These are phyloP conservation scores for Heliconius erato DNA, from an alignment of 2,888 invertebrate genomes.

Conservation along the genomic window DNA sequence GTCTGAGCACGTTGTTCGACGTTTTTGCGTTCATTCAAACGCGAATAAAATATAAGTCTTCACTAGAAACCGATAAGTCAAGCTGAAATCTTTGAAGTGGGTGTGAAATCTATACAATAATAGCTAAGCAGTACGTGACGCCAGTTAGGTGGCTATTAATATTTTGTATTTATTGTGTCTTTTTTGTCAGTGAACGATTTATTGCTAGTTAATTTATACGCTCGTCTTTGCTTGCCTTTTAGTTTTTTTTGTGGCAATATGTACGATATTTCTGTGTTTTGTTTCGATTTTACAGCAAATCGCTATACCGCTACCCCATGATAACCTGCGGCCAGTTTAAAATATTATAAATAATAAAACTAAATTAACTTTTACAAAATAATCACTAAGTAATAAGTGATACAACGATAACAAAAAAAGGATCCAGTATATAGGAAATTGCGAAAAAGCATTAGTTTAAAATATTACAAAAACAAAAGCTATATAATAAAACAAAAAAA, in stretches of 20 bases:
- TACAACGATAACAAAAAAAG: no score
- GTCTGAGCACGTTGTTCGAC: constrained; percentile 12
- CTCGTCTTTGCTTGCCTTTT: not conserved
- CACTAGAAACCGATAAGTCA: constrained; percentile 28
- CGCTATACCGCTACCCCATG: no score
- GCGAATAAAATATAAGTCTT: constrained; percentile 34
- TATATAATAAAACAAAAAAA: not conserved
- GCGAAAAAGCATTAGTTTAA: no score
- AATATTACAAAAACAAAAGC: not conserved
- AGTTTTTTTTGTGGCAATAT: no score
- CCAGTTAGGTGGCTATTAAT: not conserved
- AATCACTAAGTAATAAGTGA: no score
- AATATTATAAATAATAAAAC: not conserved
- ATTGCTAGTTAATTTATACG: not conserved
- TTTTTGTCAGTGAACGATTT: not conserved
- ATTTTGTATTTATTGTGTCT: not conserved
- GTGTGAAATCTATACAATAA: constrained; percentile 34
- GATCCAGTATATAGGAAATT: no score
- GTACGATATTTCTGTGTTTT: no score
- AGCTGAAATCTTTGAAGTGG: constrained; percentile 41
- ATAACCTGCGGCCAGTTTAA: no score
- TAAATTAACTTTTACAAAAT: no score
- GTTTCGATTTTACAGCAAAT: no score
- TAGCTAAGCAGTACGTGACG: constrained; percentile 4
- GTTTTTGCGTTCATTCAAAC: constrained; percentile 32